phyloP scores from a whole-genome alignment of 2,888 invertebrate species.

The Drosophila pseudotalamancana region DNA sequence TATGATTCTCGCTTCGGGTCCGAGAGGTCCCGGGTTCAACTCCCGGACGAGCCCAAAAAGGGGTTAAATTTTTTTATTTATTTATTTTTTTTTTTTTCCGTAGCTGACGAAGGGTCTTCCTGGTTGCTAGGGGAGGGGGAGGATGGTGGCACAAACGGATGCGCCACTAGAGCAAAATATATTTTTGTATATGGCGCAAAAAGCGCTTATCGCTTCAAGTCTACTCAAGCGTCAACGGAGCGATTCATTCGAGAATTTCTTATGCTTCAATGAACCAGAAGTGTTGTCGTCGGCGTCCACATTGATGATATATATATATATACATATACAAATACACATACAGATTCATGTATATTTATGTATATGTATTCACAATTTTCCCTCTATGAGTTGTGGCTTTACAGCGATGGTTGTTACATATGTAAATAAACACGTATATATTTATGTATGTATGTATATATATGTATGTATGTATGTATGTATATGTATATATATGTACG shows the following conservation, averaged over 20 bases:
- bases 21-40: constrained; percentile 82
- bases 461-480: constrained; percentile 7
- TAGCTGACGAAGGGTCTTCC: too few species aligned
- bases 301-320: constrained; percentile 37
- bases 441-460: not conserved
- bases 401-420: too few species aligned
- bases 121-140: not conserved
- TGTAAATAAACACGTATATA: too few species aligned
- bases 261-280: constrained; percentile 78
- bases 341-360: constrained; percentile 18
- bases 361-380: constrained; percentile 1
- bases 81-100: constrained; percentile 7
- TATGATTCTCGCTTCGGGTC: constrained; percentile 82
- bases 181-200: constrained; percentile 73
- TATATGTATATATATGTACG: constrained; percentile 4
- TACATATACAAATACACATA: constrained; percentile 11
- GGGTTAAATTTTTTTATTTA: constrained; percentile 3
- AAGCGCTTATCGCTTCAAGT: constrained; percentile 79
- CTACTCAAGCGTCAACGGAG: constrained; percentile 78
- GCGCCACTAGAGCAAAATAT: constrained; percentile 67
- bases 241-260: constrained; percentile 80
- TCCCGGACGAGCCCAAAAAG: constrained; percentile 78
- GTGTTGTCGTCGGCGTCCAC: constrained; percentile 64
- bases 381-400: constrained; percentile 18
- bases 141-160: constrained; percentile 17